Percentiles rank a stretch among this genome's conserved stretches.
Conservation (phyloP, 2,888 invertebrate genomes). For the Apotomis capreana region DNA sequence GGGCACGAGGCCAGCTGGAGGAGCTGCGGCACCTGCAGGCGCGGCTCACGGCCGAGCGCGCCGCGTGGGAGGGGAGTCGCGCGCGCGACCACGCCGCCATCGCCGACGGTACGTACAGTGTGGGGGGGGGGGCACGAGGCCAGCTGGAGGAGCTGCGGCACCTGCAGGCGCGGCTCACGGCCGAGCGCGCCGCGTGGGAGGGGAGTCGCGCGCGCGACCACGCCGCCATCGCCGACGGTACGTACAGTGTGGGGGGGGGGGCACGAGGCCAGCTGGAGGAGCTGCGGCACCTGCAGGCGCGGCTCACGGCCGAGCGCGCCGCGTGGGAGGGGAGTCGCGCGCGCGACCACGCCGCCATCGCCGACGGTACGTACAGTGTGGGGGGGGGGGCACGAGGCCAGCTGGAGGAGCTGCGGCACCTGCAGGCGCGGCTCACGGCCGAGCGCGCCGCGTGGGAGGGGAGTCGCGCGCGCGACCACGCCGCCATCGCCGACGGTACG, state of each 20-base stretch:
- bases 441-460: slow-evolving; percentile 89
- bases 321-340: slow-evolving; percentile 83
- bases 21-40: slow-evolving; percentile 96
- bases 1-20: slow-evolving; percentile 71
- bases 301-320: slow-evolving; percentile 89
- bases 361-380: slow-evolving; percentile 86
- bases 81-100: slow-evolving; percentile 75
- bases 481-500: slow-evolving; percentile 59
- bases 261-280: slow-evolving; percentile 92
- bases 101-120: slow-evolving; percentile 83
- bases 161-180: slow-evolving; percentile 92
- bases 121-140: slow-evolving; percentile 89
- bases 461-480: slow-evolving; percentile 51
- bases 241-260: slow-evolving; percentile 92
- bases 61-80: slow-evolving; percentile 65
- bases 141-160: slow-evolving; percentile 96
- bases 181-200: slow-evolving; percentile 90
- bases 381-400: slow-evolving; percentile 90
- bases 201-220: slow-evolving; percentile 50
- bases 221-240: slow-evolving; percentile 60
- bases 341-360: slow-evolving; percentile 59
- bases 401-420: slow-evolving; percentile 94
- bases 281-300: slow-evolving; percentile 94
- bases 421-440: slow-evolving; percentile 92
- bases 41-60: slow-evolving; percentile 89